These are phyloP conservation scores for Syngnathus acus DNA, from an alignment of 2,797 vertebrate species.

Conservation along the genomic window DNA sequence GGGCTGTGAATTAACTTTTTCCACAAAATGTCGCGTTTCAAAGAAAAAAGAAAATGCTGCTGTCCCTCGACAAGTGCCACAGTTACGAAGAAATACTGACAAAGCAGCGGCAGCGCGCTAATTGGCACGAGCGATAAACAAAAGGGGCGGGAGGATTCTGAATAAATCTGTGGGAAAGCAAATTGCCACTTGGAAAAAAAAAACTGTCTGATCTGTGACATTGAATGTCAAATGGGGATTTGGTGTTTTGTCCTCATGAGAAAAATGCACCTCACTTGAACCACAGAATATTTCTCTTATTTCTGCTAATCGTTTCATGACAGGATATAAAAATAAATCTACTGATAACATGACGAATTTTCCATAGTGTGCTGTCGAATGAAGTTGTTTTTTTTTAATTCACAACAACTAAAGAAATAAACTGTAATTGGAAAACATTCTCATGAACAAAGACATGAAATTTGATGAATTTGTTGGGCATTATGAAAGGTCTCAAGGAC, in stretches of 20 bases:
- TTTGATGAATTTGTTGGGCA: no score
- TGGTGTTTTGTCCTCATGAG: background rate
- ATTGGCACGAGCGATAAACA: slow-evolving; percentile 3
- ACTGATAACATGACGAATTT: no score
- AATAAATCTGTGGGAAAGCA: background rate
- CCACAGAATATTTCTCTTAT: background rate
- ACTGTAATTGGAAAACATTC: no score
- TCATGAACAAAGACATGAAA: no score
- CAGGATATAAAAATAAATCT: background rate
- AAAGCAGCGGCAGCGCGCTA: background rate
- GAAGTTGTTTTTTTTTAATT: no score
- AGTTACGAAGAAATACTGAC: slow-evolving; percentile 1
- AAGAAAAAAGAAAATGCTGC: background rate
- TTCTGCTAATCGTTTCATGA: background rate
- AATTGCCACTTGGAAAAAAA: background rate
- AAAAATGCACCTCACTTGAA: background rate
- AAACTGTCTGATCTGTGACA: background rate
- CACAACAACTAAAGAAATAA: no score
- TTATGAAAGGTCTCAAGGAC: no score
- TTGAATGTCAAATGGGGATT: background rate
- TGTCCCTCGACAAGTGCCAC: background rate
- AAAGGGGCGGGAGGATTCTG: background rate
- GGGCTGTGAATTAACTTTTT: background rate
- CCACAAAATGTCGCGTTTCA: background rate
- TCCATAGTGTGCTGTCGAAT: no score